A percentile compares a stretch with the other conserved stretches of the same genome.
Evolutionary conservation across 2,113 vertebrate genomes (phyloP).

Genomic region (Micromys minutus): DNA sequence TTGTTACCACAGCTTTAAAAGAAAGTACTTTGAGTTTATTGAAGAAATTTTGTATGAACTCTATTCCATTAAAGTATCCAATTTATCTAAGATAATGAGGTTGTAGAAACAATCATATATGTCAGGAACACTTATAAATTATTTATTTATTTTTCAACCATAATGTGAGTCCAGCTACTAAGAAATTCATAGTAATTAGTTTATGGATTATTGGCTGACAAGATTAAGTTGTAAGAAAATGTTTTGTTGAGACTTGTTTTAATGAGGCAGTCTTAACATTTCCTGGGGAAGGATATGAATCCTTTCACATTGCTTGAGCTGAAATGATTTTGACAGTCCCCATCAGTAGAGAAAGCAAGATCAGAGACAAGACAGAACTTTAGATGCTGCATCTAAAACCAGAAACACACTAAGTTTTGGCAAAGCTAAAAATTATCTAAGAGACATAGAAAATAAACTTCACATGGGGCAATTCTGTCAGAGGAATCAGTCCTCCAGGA

Average conservation of each 20-base stretch:
- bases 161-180: background rate
- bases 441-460: background rate
- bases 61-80: background rate
- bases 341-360: fast-evolving
- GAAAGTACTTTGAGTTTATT: background rate
- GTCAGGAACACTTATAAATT: background rate
- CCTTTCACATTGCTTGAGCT: background rate
- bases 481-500: background rate
- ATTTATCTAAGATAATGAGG: background rate
- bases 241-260: background rate
- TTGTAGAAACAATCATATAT: background rate
- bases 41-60: background rate
- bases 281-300: background rate
- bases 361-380: background rate
- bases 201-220: background rate
- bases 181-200: background rate
- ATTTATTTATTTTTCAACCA: background rate
- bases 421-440: background rate
- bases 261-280: background rate
- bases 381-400: background rate
- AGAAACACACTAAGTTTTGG: background rate
- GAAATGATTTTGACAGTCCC: background rate
- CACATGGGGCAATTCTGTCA: background rate
- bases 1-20: background rate
- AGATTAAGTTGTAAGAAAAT: background rate